Base-by-base conservation (phyloP, 2,797 vertebrate genomes). In the Salarias fasciatus region DNA sequence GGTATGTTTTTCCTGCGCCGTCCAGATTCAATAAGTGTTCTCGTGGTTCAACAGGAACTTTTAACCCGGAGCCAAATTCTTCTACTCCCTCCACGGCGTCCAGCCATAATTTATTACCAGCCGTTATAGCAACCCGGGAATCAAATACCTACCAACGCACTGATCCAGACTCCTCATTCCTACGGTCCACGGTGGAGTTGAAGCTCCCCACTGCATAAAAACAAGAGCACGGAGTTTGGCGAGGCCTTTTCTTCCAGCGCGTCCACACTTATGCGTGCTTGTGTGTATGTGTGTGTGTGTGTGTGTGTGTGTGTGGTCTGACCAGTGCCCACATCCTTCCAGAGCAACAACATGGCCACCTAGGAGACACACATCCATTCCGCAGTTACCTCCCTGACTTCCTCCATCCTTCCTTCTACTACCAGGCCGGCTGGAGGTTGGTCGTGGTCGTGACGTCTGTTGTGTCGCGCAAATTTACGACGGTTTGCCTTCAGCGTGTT, bases 281-380 rank as follows among this genome's bases (percentile, higher is more conserved):
- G n/a, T n/a, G n/a, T n/a, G n/a, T n/a, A n/a, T 18, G 18, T 63
- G 11, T 46, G 36, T 63, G 33, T 71, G 8, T 73, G 54, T 69
- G 62, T 63, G 41, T 63, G 8, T 83, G 82, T 54, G 77, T 65
- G 85, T 88, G 88, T 87, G 90, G 90, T 83, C 86, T 86, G 72
- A 79, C 79, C 78, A 29, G 67, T 74, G 66, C 78, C 88, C 90
- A 88, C 88, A 89, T 89, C 86, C 86, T 84, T 67, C 80, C 78
- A 77, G 46, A 53, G 66, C 69, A 79, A 67, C 74, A 85, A 59
- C 80, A 74, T 48, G 86, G 87, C 88, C 90, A 89, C 88, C 84
- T 81, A 71, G 75, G 86, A 89, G 82, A 84, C 74, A 66, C 63
- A 72, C 72, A 67, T 79, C 72, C 67, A 79, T 77, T 83, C 63